phyloP scores from a whole-genome alignment of 2,113 vertebrate genomes.

The Xenopus borealis region DNA sequence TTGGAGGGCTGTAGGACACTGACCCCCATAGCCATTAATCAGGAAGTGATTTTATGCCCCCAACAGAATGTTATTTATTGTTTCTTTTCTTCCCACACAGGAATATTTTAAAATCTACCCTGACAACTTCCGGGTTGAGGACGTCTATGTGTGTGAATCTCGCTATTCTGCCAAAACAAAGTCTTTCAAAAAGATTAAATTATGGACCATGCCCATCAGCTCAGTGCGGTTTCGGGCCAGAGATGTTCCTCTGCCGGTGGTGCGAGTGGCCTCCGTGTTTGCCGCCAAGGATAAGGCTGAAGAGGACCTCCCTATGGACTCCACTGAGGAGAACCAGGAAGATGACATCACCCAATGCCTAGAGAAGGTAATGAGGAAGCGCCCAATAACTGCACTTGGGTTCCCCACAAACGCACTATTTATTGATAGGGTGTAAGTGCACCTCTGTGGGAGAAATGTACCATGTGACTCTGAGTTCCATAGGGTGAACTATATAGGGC shows the following conservation, averaged over 20 bases:
- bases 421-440: too few relatives aligned
- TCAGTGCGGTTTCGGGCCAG: slow-evolving; percentile 88
- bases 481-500: too few relatives aligned
- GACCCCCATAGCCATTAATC: too few relatives aligned
- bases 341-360: slow-evolving; percentile 67
- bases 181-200: slow-evolving; percentile 97
- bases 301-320: slow-evolving; percentile 79
- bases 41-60: too few relatives aligned
- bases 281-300: slow-evolving; percentile 81
- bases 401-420: too few relatives aligned
- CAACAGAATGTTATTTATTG: too few relatives aligned
- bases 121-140: slow-evolving; percentile 87
- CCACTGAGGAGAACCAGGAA: slow-evolving; percentile 75
- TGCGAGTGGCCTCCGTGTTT: slow-evolving; percentile 96
- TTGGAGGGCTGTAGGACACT: too few relatives aligned
- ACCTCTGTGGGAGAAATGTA: too few relatives aligned
- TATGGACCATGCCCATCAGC: slow-evolving; percentile 96
- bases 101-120: slow-evolving; percentile 97
- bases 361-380: slow-evolving; percentile 63
- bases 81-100: slow-evolving; percentile 54
- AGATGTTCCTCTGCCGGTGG: slow-evolving; percentile 88
- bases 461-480: too few relatives aligned
- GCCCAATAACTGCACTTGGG: slow-evolving; percentile 6
- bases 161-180: slow-evolving; percentile 97
- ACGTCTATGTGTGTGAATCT: slow-evolving; percentile 95